Evolutionary conservation across 2,888 invertebrate species (phyloP).

Genomic region (Sturmia bella): DNA sequence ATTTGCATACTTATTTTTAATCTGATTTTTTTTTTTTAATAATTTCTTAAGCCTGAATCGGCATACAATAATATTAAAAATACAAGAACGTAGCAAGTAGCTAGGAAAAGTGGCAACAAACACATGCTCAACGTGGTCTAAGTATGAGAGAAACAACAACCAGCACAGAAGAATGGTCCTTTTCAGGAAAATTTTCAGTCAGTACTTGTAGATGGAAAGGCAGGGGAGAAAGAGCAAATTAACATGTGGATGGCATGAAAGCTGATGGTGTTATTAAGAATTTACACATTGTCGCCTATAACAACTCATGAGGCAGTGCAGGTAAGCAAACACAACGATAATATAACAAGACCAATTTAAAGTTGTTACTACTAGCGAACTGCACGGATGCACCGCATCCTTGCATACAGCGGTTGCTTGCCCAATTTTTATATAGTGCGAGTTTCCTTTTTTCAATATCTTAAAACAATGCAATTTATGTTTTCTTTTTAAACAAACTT

Average conservation of each 20-base stretch:
- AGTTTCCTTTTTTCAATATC: no score
- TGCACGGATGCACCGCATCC: no score
- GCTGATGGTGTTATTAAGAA: conserved; percentile 36
- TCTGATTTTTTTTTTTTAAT: background rate
- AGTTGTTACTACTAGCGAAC: no score
- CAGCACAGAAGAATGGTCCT: conserved; percentile 10
- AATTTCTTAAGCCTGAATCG: conserved; percentile 5
- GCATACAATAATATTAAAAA: conserved; percentile 33
- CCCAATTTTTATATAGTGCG: no score
- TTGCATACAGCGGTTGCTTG: no score
- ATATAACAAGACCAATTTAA: background rate
- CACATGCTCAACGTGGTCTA: conserved; percentile 33
- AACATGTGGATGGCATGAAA: conserved; percentile 15
- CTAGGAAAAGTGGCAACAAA: conserved; percentile 19
- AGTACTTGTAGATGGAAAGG: conserved; percentile 7
- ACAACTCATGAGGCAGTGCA: conserved; percentile 19
- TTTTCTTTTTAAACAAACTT: no score
- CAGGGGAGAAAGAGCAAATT: conserved; percentile 2
- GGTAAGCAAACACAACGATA: background rate
- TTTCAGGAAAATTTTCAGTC: background rate
- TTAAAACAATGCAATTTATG: no score
- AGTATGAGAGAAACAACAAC: conserved; percentile 13
- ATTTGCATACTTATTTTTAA: conserved; percentile 16
- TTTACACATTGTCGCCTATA: conserved; percentile 30
- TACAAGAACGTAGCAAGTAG: conserved; percentile 3